phyloP scores from a whole-genome alignment of 2,113 vertebrate genomes.

The Callocephalon fimbriatum region DNA sequence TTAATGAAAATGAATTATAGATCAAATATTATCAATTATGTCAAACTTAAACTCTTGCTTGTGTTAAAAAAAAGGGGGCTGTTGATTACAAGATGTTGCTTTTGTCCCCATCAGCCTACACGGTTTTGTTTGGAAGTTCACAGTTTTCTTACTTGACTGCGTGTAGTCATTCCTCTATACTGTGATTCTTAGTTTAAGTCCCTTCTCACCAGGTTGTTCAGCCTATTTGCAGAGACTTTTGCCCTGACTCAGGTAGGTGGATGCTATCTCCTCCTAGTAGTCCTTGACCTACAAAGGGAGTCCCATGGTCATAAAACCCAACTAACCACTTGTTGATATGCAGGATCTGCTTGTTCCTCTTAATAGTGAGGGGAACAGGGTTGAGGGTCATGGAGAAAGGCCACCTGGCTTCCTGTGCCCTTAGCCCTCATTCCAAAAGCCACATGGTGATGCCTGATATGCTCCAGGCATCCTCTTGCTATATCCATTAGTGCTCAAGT shows the following conservation, averaged over 20 bases:
- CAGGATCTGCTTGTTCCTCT: neutral
- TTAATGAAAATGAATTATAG: neutral
- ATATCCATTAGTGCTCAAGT: neutral
- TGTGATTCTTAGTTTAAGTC: neutral
- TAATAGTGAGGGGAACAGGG: neutral
- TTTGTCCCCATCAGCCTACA: neutral
- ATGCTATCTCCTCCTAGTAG: neutral
- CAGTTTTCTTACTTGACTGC: neutral
- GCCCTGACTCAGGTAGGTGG: neutral
- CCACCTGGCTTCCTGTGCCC: neutral
- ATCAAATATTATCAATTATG: neutral
- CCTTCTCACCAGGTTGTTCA: neutral
- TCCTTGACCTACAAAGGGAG: neutral
- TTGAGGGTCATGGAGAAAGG: neutral
- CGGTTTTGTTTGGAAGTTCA: neutral
- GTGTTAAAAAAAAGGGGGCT: neutral
- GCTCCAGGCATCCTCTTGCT: neutral
- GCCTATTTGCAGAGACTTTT: neutral
- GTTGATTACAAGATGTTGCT: neutral
- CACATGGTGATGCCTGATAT: neutral
- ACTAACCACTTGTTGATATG: neutral
- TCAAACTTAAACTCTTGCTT: neutral
- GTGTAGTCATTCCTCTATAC: neutral
- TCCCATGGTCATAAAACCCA: neutral
- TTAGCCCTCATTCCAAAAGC: neutral